These are phyloP conservation scores for Etheostoma nigrum DNA, from an alignment of 2,797 vertebrate genomes.

Conservation along the genomic window DNA sequence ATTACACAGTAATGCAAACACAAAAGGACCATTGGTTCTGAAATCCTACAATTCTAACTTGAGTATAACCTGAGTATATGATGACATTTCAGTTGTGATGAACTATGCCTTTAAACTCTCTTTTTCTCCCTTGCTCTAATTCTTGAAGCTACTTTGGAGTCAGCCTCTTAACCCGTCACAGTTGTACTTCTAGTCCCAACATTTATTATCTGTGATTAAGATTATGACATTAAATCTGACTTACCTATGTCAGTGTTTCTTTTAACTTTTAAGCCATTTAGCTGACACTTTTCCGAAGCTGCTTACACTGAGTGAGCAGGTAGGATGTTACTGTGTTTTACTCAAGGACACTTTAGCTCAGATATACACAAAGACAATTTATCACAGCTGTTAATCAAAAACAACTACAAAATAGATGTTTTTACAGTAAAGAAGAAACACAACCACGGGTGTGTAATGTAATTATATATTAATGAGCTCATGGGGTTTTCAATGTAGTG, in stretches of 20 bases:
- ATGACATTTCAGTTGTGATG: constrained; percentile 4
- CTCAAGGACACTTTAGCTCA: constrained; percentile 31
- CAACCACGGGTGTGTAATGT: background rate
- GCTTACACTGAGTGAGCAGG: constrained; percentile 43
- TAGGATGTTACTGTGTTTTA: constrained; percentile 34
- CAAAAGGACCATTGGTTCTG: background rate
- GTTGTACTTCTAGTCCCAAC: constrained; percentile 29
- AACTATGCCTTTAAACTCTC: constrained; percentile 41
- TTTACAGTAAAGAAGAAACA: constrained; percentile 17
- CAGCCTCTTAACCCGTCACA: constrained; percentile 57
- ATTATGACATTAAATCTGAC: constrained; percentile 62
- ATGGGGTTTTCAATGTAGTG: constrained; percentile 4
- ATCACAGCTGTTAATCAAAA: constrained; percentile 5
- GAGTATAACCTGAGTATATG: background rate
- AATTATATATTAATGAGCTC: constrained; percentile 10
- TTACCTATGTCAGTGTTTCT: constrained; percentile 46
- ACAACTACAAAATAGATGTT: background rate
- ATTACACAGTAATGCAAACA: background rate
- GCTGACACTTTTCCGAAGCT: constrained; percentile 34
- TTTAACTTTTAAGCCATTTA: constrained; percentile 60
- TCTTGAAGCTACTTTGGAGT: constrained; percentile 37
- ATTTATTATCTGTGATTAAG: constrained; percentile 52
- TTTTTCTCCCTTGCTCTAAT: constrained; percentile 14
- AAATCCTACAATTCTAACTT: constrained; percentile 10
- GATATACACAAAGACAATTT: background rate